These are phyloP conservation scores for Chrysolina oricalcia DNA, from an alignment of 2,888 invertebrate species.

Conservation along the genomic window DNA sequence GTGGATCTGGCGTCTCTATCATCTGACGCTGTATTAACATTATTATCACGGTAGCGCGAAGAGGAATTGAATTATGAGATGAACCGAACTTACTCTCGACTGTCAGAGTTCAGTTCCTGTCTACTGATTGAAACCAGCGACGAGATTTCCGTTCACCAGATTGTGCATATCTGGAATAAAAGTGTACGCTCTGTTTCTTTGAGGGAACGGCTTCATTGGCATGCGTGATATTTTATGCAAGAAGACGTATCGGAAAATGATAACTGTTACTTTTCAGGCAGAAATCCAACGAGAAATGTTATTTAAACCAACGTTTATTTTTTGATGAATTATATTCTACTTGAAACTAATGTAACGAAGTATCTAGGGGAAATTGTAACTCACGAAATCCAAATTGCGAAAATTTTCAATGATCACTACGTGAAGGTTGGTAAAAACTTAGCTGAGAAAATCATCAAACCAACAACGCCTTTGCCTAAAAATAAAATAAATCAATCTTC, in stretches of 20 bases:
- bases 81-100: slow-evolving; percentile 20
- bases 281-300: too few relatives aligned
- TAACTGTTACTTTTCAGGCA: background rate
- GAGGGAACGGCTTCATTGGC: slow-evolving; percentile 27
- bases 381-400: too few relatives aligned
- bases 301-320: too few relatives aligned
- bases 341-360: too few relatives aligned
- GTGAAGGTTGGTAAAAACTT: too few relatives aligned
- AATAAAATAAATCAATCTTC: too few relatives aligned
- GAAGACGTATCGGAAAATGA: background rate
- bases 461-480: too few relatives aligned
- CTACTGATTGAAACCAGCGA: slow-evolving; percentile 35
- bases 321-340: too few relatives aligned
- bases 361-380: too few relatives aligned
- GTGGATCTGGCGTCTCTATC: slow-evolving; percentile 25
- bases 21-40: slow-evolving; percentile 24
- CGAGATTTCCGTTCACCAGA: slow-evolving; percentile 34
- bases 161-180: slow-evolving; percentile 37
- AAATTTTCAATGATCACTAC: too few relatives aligned
- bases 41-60: slow-evolving; percentile 22
- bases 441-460: too few relatives aligned
- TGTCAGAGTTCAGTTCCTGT: slow-evolving; percentile 30
- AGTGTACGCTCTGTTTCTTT: slow-evolving; percentile 35
- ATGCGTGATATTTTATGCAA: slow-evolving; percentile 11
- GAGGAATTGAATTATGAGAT: slow-evolving; percentile 26